Base-by-base conservation (phyloP, 2,113 vertebrate species). In the Boulengeromyrus knoepffleri region DNA sequence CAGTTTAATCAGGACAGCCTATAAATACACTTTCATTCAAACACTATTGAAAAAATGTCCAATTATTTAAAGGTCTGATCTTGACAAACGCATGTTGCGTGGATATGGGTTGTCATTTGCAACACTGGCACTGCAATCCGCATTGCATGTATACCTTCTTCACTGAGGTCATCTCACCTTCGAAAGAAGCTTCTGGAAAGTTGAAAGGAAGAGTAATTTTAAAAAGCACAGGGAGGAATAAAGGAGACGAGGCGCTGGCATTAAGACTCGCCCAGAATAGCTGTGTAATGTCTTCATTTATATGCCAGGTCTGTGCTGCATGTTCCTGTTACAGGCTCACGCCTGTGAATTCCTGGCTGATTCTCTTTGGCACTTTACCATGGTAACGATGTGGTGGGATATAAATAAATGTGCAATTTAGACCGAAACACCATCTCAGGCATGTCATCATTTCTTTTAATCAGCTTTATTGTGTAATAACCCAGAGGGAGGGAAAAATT, bases 401-500 rank as follows among this genome's bases (percentile, higher is more conserved):
- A 88, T 88, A 45, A 88, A 88, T 45, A 88, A 88, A 88, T 42
- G 52, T 66, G 19, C 53, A 15, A 88, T 66, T 66, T n/a, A 45
- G 52, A n/a, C 15, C 36, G 27, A 53, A 87, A 87, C 27, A 36
- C 15, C 46, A 39, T 53, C 27, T 53, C 85, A 27, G 85, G 85
- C 47, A 36, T 52, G 49, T 24, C 80, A 85, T 46, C 83, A 85
- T 85, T 85, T 36, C 46, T 87, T 52, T 87, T 87, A n/a, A 87
- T 87, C 85, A 27, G 27, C 85, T 19, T 50, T 53, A 53, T 87
- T 52, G 85, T 87, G 50, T 56, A 86, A 86, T 86, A 50, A 50
- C 46, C 84, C 47, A 10, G 24, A 50, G 10, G 47, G 47, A 85
- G 42, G 39, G 46, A n/a, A 21, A 2, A 49, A 49, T 4, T 47